phyloP scores from a whole-genome alignment of 2,888 invertebrate species.

The Callimorpha dominula region DNA sequence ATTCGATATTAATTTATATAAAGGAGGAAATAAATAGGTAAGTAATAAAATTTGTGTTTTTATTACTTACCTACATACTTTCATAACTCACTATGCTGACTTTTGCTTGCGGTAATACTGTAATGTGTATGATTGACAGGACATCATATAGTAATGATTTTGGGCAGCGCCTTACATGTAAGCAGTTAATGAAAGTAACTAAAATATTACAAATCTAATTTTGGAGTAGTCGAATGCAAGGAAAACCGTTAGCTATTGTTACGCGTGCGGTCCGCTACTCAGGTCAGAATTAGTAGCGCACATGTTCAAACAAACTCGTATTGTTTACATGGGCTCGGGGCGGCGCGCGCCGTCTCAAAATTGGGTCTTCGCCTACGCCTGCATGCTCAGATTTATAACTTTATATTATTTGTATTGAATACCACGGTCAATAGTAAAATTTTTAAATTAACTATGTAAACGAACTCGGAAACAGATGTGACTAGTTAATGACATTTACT shows the following conservation, averaged over 20 bases:
- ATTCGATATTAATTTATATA: constrained; percentile 45
- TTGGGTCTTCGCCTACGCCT: constrained; percentile 52
- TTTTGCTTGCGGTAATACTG: neutral
- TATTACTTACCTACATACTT: neutral
- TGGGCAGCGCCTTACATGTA: constrained; percentile 22
- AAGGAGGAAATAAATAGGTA: neutral
- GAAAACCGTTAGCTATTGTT: constrained; percentile 84
- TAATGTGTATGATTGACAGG: constrained; percentile 8
- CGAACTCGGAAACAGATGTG: neutral
- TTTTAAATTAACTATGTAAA: neutral
- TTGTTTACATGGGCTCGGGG: constrained; percentile 75
- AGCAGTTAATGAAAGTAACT: constrained; percentile 35
- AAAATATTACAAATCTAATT: constrained; percentile 61
- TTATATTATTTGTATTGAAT: constrained; percentile 29
- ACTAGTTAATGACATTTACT: neutral
- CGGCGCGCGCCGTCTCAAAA: constrained; percentile 53
- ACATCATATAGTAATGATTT: constrained; percentile 19
- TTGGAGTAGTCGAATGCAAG: constrained; percentile 71
- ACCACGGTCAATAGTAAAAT: neutral
- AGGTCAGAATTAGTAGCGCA: constrained; percentile 85
- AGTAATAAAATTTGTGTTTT: neutral
- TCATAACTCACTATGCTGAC: neutral
- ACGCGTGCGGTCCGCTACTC: constrained; percentile 72
- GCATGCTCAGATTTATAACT: constrained; percentile 36
- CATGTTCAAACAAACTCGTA: constrained; percentile 83